phyloP scores from a whole-genome alignment of 1,140 invertebrate genomes.

The Melanaphis sacchari region DNA sequence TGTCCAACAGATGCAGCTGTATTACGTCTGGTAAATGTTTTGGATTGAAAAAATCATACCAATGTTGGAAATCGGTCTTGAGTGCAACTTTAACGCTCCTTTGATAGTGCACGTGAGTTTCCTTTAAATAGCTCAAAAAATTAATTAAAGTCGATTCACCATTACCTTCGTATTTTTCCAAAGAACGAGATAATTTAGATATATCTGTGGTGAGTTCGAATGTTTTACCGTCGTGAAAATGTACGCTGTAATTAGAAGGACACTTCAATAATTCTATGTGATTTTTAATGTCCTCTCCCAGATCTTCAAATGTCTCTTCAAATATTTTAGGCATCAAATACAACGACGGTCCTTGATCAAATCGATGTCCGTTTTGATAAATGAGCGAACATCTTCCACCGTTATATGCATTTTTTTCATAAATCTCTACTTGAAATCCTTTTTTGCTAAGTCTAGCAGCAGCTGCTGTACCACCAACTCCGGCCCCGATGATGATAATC shows the following conservation, averaged over 20 bases:
- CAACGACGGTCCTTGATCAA: constrained; percentile 51
- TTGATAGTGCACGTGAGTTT: constrained; percentile 49
- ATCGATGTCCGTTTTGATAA: constrained; percentile 39
- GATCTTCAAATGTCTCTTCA: constrained; percentile 45
- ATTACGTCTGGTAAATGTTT: constrained; percentile 45
- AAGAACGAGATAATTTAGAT: constrained; percentile 37
- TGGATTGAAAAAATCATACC: constrained; percentile 48
- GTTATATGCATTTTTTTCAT: constrained; percentile 48
- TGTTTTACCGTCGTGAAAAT: constrained; percentile 40
- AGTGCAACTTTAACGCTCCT: constrained; percentile 46
- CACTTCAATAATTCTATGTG: constrained; percentile 42
- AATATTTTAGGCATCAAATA: constrained; percentile 51
- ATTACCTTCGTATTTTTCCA: constrained; percentile 36
- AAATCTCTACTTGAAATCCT: constrained; percentile 53
- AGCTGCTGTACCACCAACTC: constrained; percentile 45
- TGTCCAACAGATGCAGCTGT: constrained; percentile 22
- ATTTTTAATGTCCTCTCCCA: constrained; percentile 47
- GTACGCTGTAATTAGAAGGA: constrained; percentile 31
- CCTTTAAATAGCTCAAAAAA: constrained; percentile 34
- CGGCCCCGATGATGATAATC: constrained; percentile 29
- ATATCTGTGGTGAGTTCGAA: constrained; percentile 45
- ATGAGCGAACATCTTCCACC: constrained; percentile 52
- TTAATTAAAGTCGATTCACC: constrained; percentile 18
- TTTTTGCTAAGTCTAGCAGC: constrained; percentile 47
- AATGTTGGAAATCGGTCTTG: constrained; percentile 41